These are phyloP conservation scores for Falcunculus frontatus DNA, from an alignment of 2,113 vertebrate species.

Conservation along the genomic window DNA sequence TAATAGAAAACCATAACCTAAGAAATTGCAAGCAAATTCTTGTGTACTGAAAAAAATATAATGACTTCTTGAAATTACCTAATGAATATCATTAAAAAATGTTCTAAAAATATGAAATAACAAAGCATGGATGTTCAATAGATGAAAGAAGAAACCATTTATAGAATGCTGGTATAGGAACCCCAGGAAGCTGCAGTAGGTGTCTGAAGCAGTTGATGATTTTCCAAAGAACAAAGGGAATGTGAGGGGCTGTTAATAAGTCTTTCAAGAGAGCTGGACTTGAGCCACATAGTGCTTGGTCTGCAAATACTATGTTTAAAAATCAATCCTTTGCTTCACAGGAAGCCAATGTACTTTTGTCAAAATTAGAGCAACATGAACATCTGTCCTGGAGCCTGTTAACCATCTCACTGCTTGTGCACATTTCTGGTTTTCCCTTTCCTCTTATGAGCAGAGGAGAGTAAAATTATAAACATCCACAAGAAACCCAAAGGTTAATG, in stretches of 20 bases:
- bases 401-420: conserved; percentile 18
- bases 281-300: conserved; percentile 51
- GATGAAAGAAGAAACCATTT: background rate
- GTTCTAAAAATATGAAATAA: background rate
- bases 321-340: conserved; percentile 62
- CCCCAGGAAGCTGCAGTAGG: conserved; percentile 20
- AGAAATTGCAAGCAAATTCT: background rate
- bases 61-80: background rate
- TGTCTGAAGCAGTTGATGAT: conserved; percentile 27
- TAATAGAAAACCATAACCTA: background rate
- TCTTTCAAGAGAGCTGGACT: conserved; percentile 47
- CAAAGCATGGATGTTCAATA: background rate
- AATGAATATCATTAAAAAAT: background rate
- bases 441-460: background rate
- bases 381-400: conserved; percentile 35
- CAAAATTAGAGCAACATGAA: conserved; percentile 53
- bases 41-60: background rate
- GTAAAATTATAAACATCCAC: background rate
- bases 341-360: conserved; percentile 54
- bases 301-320: conserved; percentile 59
- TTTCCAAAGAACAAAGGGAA: conserved; percentile 65
- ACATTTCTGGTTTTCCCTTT: background rate
- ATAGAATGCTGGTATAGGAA: background rate
- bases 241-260: conserved; percentile 39
- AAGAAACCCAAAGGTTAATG: conserved; percentile 7